Evolutionary conservation across 2,113 vertebrate species (phyloP).

Genomic region (Platycercus adscitus): DNA sequence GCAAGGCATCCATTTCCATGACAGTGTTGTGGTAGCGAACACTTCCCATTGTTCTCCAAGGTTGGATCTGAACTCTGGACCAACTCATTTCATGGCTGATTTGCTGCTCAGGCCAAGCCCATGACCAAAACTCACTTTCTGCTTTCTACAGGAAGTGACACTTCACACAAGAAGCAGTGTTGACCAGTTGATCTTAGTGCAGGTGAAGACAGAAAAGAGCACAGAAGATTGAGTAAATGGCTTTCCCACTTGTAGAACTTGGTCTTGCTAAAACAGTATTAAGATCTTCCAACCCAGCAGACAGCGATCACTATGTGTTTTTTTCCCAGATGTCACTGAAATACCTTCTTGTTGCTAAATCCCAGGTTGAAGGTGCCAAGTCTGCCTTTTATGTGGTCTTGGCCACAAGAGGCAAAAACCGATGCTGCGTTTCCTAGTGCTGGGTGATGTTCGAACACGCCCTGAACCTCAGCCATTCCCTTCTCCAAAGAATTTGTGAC

Average conservation of each 20-base stretch:
- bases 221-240: background rate
- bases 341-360: background rate
- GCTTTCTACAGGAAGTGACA: background rate
- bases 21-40: background rate
- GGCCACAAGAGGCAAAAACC: background rate
- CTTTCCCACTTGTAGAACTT: background rate
- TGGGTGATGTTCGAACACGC: background rate
- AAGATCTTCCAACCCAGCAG: background rate
- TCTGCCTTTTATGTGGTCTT: background rate
- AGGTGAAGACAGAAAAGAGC: background rate
- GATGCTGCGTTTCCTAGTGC: background rate
- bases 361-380: background rate
- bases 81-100: background rate
- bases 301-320: background rate
- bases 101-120: background rate
- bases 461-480: background rate
- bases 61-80: background rate
- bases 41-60: background rate
- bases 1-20: background rate
- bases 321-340: background rate
- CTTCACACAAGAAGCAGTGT: background rate
- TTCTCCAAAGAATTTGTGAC: background rate
- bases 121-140: background rate
- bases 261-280: background rate
- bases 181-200: background rate